Base-by-base conservation (phyloP, 2,797 vertebrate species). In the Linurgus olivaceus region DNA sequence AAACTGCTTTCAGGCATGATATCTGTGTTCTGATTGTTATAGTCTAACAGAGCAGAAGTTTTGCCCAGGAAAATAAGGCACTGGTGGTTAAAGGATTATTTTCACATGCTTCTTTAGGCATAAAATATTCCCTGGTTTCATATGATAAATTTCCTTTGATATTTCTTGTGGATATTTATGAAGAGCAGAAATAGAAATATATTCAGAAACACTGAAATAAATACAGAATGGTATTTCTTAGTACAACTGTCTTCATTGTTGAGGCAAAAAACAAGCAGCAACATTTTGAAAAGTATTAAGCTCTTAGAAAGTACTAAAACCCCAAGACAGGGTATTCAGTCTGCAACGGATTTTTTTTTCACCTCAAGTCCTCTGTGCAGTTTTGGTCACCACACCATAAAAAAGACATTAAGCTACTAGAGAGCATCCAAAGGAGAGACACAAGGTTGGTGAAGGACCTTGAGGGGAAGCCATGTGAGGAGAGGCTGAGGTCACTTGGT, bases 1-100 rank as follows among this genome's bases (percentile, higher is more conserved):
- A 71, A 58, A 11, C 9, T 75, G 61, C 82, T 94, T 93, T 94
- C 68, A 93, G 82, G 65, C 38, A 45, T 48, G 35, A 28, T 77
- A 52, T 47, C 14, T 51, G 25, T 84, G 15, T 90, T 84, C n/a
- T 73, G 17, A 24, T 90, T 80, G 31, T 29, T 83, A 77, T 25
- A 88, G n/a, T 54, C 35, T 81, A 78, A 90, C 29, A 86, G 35
- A 90, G 11, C 20, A 75, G 48, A 70, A 66, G 23, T 55, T 83
- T 76, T 55, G 12, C 33, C 44, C 13, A 74, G 62, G 28, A 88
- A 93, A 89, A 88, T 44, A 93, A 54, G 54, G 24, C 37, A 83
- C 31, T 78, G 28, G 62, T 75, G 31, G 29, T 54, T 66, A 88
- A 37, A 65, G 33, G 63, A 81, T 58, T 86, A 51, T 81, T 72